phyloP scores from a whole-genome alignment of 2,888 invertebrate species.

The Celastrina argiolus region DNA sequence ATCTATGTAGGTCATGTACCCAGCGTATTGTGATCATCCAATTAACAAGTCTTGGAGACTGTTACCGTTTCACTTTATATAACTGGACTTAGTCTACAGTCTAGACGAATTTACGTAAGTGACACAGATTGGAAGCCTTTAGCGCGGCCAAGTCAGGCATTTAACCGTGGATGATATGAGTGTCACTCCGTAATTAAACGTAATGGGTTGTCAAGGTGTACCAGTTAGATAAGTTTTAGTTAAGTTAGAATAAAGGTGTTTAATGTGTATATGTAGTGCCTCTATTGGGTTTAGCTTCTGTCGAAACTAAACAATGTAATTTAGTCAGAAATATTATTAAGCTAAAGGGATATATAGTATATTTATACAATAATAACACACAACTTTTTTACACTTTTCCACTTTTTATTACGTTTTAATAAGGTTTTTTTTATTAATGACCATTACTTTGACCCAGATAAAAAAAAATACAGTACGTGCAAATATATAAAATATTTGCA shows the following conservation, averaged over 20 bases:
- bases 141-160: neutral
- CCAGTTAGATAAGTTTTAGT: neutral
- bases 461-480: too few species aligned
- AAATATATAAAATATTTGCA: neutral
- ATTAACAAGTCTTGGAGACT: conserved; percentile 41
- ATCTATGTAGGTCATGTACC: conserved; percentile 49
- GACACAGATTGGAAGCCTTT: neutral
- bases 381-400: too few species aligned
- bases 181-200: neutral
- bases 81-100: conserved; percentile 10
- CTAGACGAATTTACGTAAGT: conserved; percentile 18
- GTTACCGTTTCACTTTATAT: conserved; percentile 22
- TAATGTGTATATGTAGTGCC: neutral
- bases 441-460: neutral
- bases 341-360: too few species aligned
- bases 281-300: neutral
- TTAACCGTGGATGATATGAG: too few species aligned
- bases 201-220: neutral
- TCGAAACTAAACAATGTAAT: too few species aligned
- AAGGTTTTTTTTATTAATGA: too few species aligned
- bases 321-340: too few species aligned
- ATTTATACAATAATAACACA: too few species aligned
- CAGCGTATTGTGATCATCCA: conserved; percentile 43
- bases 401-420: too few species aligned
- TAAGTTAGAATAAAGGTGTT: neutral